phyloP scores from a whole-genome alignment of 2,113 vertebrate species.

The Datnioides undecimradiatus region DNA sequence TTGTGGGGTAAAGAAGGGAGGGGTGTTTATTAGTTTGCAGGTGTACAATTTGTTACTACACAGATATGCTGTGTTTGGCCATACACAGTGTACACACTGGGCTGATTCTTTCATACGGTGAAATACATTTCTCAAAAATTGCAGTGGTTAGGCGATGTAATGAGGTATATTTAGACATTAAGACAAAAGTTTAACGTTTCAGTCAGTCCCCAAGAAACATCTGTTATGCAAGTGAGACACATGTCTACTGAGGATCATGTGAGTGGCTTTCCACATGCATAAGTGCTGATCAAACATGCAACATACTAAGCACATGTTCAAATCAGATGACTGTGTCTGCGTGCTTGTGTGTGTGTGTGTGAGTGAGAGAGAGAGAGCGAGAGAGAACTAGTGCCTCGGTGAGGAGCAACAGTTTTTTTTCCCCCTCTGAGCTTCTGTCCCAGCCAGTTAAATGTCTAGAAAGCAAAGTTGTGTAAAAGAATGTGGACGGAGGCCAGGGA shows the following conservation, averaged over 20 bases:
- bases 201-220: background rate
- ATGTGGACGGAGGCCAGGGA: slow-evolving; percentile 11
- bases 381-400: background rate
- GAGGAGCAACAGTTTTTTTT: slow-evolving; percentile 11
- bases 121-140: no score
- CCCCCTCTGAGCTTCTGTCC: slow-evolving; percentile 3
- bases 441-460: slow-evolving; percentile 37
- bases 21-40: slow-evolving; percentile 11
- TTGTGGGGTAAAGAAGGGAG: background rate
- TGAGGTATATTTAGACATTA: background rate
- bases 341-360: background rate
- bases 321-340: background rate
- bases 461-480: slow-evolving; percentile 53
- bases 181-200: no score
- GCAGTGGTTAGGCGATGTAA: background rate
- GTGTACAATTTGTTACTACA: background rate
- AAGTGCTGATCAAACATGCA: slow-evolving; percentile 1
- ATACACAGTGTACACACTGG: background rate
- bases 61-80: background rate
- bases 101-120: background rate
- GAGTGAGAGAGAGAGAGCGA: background rate
- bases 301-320: background rate
- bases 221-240: background rate
- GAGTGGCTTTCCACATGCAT: background rate
- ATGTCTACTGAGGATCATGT: slow-evolving; percentile 15